Conservation (phyloP, 1,140 invertebrate species). For the Scaptodrosophila lebanonensis region DNA sequence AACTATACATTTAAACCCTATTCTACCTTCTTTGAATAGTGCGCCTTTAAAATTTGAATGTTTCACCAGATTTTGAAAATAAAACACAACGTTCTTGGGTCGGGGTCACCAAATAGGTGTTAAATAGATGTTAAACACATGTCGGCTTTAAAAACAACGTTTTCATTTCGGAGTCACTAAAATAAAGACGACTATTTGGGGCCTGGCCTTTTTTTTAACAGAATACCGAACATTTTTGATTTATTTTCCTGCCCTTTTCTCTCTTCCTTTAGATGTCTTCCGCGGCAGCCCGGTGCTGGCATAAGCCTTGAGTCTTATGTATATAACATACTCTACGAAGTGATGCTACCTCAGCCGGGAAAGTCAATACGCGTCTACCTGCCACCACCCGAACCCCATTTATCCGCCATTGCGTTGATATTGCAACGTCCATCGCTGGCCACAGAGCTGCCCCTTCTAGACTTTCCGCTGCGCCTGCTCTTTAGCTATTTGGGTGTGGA, state of each 20-base stretch:
- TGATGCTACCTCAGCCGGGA: constrained; percentile 91
- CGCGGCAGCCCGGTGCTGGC: constrained; percentile 83
- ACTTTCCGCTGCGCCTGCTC: constrained; percentile 93
- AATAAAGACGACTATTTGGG: too few relatives aligned
- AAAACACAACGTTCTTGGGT: too few relatives aligned
- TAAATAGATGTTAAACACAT: too few relatives aligned
- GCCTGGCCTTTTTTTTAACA: too few relatives aligned
- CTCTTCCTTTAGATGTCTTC: constrained; percentile 82
- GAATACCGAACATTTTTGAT: not conserved
- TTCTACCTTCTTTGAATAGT: too few relatives aligned
- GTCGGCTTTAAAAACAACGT: too few relatives aligned
- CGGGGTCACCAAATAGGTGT: too few relatives aligned
- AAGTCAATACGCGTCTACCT: constrained; percentile 90
- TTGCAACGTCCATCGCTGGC: constrained; percentile 85
- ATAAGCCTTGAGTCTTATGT: constrained; percentile 94
- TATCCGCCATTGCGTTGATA: constrained; percentile 81
- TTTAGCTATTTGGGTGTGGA: constrained; percentile 93
- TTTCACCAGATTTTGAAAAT: too few relatives aligned
- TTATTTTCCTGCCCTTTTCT: not conserved
- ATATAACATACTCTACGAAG: constrained; percentile 96
- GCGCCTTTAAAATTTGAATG: too few relatives aligned
- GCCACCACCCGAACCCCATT: constrained; percentile 84
- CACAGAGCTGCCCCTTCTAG: constrained; percentile 93
- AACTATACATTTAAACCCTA: too few relatives aligned
- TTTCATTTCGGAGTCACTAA: too few relatives aligned